Base-by-base conservation (phyloP, 2,797 vertebrate genomes). In the Nannoperca obscura region DNA sequence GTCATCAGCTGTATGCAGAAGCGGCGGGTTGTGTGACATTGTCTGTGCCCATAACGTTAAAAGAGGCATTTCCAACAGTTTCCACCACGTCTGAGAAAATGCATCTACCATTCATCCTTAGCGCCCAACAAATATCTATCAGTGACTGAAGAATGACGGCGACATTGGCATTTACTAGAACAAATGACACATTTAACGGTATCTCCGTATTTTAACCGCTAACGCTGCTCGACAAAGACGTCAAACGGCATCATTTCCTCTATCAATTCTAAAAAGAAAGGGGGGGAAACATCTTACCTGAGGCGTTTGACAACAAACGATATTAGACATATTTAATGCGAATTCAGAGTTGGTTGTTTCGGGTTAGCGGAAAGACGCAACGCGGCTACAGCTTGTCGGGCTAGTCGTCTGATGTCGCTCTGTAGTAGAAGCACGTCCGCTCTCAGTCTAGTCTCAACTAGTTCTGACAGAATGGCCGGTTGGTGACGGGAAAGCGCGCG, bases 281-380 rank as follows among this genome's bases (percentile, higher is more conserved):
- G 72, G 7, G 19, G 2, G 22, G 15, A 34, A 59, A 36, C 20
- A 7, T 36, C 94, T 94, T 95, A 96, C 96, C 95, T 93, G 94
- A 82, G 94, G 93, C 79, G 83, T 95, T 92, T 93, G 88, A 92
- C 90, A 89, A 85, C 88, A 91, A 90, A 93, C 83, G 91, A 93
- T 94, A 76, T 92, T 90, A 94, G 94, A 94, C 96, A 96, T 96
- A 96, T 96, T 96, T 96, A 94, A 88, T 78, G 93, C 80, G 47
- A 95, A 94, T 90, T 92, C 88, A 93, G 84, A 93, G 94, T 88
- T 84, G 77, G 92, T 87, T 76, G 86, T 79, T 91, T 90, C 57
- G 59, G 74, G 53, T 64, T 40, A 49, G 50, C 81, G 83, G 44
- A 78, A 77, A 88, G 71, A 86, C 85, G 89, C 92, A 71, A 83